These are phyloP conservation scores for Nemopilema nomurai DNA, from an alignment of 30 jellyfish, hydroid and myxozoan species.

Conservation along the genomic window DNA sequence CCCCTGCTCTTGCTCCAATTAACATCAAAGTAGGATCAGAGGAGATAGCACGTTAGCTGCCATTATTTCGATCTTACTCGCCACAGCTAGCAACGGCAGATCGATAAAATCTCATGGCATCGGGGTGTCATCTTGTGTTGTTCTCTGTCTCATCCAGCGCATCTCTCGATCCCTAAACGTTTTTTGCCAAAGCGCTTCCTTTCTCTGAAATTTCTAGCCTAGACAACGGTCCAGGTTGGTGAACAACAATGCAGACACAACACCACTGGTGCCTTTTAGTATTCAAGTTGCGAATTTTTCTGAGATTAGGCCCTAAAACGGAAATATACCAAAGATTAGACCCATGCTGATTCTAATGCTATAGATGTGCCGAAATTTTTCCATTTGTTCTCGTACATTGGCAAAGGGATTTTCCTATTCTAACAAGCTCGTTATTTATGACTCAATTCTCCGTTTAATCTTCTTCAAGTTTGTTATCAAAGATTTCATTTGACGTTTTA, in stretches of 20 bases:
- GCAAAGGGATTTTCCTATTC: slow-evolving; percentile 13
- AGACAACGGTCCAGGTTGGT: no score
- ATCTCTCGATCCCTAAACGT: no score
- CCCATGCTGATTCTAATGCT: slow-evolving; percentile 21
- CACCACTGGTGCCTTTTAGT: not conserved
- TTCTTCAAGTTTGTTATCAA: not conserved
- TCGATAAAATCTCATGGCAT: no score
- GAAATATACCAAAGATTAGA: slow-evolving; percentile 22
- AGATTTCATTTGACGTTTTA: not conserved
- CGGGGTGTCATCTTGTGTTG: no score
- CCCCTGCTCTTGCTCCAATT: no score
- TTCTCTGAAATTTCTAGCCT: no score
- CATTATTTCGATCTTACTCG: no score
- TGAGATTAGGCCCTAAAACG: slow-evolving; percentile 21
- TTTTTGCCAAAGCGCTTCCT: not conserved
- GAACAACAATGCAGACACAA: not conserved
- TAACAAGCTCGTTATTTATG: slow-evolving; percentile 25
- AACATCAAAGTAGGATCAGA: no score
- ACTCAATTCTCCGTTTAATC: not conserved
- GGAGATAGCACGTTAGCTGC: no score
- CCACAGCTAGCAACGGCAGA: no score
- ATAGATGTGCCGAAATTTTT: slow-evolving; percentile 24
- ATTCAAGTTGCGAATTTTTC: not conserved
- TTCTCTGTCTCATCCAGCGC: no score
- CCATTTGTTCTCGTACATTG: slow-evolving; percentile 13